Evolutionary conservation across 2,888 invertebrate species (phyloP), one percentile per base, ranked within the genome.

Genomic region (Euphydryas editha): DNA sequence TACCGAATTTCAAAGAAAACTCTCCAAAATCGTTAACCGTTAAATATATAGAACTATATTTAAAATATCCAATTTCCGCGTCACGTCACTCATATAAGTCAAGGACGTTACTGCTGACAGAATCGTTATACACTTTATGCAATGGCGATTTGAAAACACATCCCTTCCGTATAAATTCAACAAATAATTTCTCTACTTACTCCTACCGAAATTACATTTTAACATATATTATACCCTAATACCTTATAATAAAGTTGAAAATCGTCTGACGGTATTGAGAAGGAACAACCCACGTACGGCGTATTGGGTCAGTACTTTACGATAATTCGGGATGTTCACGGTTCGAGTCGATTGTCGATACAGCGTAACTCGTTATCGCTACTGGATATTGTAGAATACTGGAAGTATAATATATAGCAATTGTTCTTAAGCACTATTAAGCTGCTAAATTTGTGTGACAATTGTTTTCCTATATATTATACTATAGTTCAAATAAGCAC

Each of bases 251-350:
- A 72, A 63, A 42, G 73, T 62, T 54, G 44, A 62, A 57, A 62
- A 62, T 70, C 2, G 56, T 44, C 49, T 58, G 59, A 18, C 64
- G 36, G 39, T 57, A 67, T 60, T 17, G 59, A 56, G 58, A 57
- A 44, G 58, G 59, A 63, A 75, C 73, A 70, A 75, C 73, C 70
- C 72, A 72, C 72, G 73, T 68, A 69, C 66, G 65, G 65, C 70
- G 69, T 72, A 67, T 67, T 65, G 63, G 66, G 70, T 66, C 60
- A 72, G 70, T 76, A 75, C 77, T 79, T 80, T 80, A 77, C 76
- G 78, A 76, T 78, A 78, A 78, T 79, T 78, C 67, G 72, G 75
- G 68, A 73, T 73, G 73, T 77, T 76, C 74, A 69, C 77, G 75
- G 65, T 72, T 68, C 62, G 61, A 70, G 68, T 64, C 72, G 62